Base-by-base conservation (phyloP, 2,113 vertebrate species). In the Salvelinus sp. region DNA sequence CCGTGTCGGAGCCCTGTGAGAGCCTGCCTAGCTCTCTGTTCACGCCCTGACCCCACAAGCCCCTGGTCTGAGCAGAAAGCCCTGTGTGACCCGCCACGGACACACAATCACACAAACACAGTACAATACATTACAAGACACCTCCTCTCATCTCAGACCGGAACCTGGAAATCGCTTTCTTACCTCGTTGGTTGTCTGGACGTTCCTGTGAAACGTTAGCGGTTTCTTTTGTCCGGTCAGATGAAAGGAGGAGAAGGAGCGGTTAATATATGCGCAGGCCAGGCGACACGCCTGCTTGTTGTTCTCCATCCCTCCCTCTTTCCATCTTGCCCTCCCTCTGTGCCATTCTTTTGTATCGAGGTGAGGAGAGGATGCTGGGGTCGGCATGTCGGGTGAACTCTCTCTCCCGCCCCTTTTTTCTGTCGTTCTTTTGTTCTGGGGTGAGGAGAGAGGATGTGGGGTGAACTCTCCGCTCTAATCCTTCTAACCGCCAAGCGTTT, bases 261-360 rank as follows among this genome's bases (percentile, higher is more conserved):
- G 92, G 94, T 93, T 92, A 82, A 92, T 94, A 91, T 94, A 91
- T 94, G 94, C 92, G 67, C 83, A 84, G 88, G 89, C 93, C 93
- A 95, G 92, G 90, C 78, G 79, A 91, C 86, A 90, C 89, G 91
- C 90, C 91, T 94, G 90, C 94, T 93, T 86, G 87, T 87, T 86
- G 87, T 85, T 83, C 65, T 69, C 73, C 87, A 83, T 88, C 38
- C 38, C 38, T 38, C 38, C 38, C 38, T 44, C 38, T 44, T 44
- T 44, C 38, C 38, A 9, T 44, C 38, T 38, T 38, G 38, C 38
- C 38, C 84, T 89, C 87, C 76, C 76, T 76, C 82, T 73, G 84
- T 84, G 86, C 88, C 62, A 33, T 84, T 83, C 86, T 82, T 87
- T 91, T 89, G 86, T 90, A 84, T 79, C 76, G 83, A 82, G 9